Conservation (phyloP, 2,797 vertebrate genomes). For the Vultur gryphus region DNA sequence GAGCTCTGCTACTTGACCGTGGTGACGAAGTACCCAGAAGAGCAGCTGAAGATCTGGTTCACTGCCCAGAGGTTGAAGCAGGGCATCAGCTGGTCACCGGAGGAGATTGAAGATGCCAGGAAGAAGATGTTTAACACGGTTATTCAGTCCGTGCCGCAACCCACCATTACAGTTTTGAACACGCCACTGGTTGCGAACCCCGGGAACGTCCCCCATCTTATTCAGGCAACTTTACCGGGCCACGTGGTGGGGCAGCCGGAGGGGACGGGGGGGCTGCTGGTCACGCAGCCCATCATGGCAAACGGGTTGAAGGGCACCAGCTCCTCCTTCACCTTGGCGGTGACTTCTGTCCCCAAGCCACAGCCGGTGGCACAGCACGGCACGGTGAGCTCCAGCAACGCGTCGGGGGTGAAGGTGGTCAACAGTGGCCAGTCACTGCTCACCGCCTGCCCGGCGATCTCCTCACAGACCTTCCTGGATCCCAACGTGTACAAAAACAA, state of each 20-base stretch:
- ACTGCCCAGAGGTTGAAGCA: slow-evolving; percentile 96
- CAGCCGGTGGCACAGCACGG: slow-evolving; percentile 77
- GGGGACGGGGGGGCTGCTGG: slow-evolving; percentile 84
- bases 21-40: slow-evolving; percentile 97
- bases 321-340: slow-evolving; percentile 85
- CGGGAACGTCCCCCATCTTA: slow-evolving; percentile 85
- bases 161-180: slow-evolving; percentile 92
- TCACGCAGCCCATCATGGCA: slow-evolving; percentile 89
- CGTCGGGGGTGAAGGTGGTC: slow-evolving; percentile 71
- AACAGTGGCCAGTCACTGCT: slow-evolving; percentile 75
- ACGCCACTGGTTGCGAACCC: slow-evolving; percentile 85
- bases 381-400: slow-evolving; percentile 77
- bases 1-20: slow-evolving; percentile 97
- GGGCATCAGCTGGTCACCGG: slow-evolving; percentile 97
- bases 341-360: slow-evolving; percentile 82
- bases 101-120: slow-evolving; percentile 95
- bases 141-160: slow-evolving; percentile 89
- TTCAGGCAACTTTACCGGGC: slow-evolving; percentile 90
- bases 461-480: slow-evolving; percentile 80
- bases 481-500: slow-evolving; percentile 89
- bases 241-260: slow-evolving; percentile 80
- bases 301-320: slow-evolving; percentile 89
- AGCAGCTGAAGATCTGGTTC: slow-evolving; percentile 99
- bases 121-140: slow-evolving; percentile 99
- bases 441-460: slow-evolving; percentile 75